Evolutionary conservation across 2,113 vertebrate genomes (phyloP), one percentile per base, ranked within the genome.

Genomic region (Microtus oregoni): DNA sequence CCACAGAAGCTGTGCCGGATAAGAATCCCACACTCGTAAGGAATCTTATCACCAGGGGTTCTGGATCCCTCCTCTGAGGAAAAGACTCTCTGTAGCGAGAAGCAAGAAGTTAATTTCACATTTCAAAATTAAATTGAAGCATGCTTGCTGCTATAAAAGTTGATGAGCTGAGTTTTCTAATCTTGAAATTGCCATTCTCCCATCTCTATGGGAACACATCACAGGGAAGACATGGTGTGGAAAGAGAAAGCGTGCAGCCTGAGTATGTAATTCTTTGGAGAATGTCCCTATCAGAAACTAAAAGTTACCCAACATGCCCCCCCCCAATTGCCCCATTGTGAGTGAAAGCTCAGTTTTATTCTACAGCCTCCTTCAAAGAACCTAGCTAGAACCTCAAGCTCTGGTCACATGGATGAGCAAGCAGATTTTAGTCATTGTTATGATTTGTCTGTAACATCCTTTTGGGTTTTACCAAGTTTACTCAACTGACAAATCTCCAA

Each of bases 121-220:
- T 97, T 97, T 97, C 47, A 96, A 96, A 98, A 95, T 90, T 78
- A 97, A 97, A 86, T 35, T 50, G 30, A 85, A 94, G 73, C 65
- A 92, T 47, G 9, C 82, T 4, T 87, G n/a, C 6, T 81, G 12
- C 63, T 95, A 91, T 92, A 97, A 97, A 96, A 96, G 47, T 78
- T 7, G 63, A 89, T 91, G 93, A 95, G 50, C 65, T 94, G 90
- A 94, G 75, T 81, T 73, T 96, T 95, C 97, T 91, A 58, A 85
- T 95, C 83, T 96, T 90, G 41, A 94, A 97, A 77, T 85, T 92
- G 38, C 75, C 81, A 61, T 63, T 90, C 28, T 79, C 38, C 5
- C 50, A 32, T 92, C 32, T 47, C 77, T 32, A 47, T 30, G 94
- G 28, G 76, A 93, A 41, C 83, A 76, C 26, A n/a, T 86, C 94